Conservation (phyloP, 1,140 invertebrate genomes). For the Mycetomoellerius zeteki region DNA sequence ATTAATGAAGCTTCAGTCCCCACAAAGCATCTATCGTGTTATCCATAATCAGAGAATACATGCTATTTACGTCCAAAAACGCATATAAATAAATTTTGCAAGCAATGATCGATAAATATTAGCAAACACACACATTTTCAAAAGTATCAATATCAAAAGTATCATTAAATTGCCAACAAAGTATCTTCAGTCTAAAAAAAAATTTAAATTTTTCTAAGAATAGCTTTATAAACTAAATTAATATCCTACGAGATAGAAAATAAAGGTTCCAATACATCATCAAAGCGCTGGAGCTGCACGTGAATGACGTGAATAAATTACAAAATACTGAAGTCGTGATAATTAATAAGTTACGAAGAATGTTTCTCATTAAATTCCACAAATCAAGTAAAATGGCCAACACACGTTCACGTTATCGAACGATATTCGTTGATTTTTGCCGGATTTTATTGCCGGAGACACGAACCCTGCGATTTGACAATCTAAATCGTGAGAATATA, state of each 20-base stretch:
- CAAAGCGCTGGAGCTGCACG: neutral
- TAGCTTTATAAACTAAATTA: neutral
- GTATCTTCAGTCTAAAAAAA: neutral
- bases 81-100: neutral
- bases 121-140: neutral
- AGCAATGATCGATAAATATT: neutral
- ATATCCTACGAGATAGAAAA: neutral
- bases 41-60: neutral
- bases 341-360: conserved; percentile 35
- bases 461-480: conserved; percentile 68
- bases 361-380: conserved; percentile 24
- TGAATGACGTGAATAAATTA: conserved; percentile 43
- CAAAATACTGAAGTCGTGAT: neutral
- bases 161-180: neutral
- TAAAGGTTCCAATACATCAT: conserved; percentile 14
- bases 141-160: neutral
- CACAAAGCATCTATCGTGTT: neutral
- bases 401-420: conserved; percentile 59
- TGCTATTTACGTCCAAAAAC: neutral
- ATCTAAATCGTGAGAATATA: conserved; percentile 66
- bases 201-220: neutral
- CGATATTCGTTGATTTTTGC: conserved; percentile 10
- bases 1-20: neutral
- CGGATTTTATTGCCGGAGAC: conserved; percentile 45
- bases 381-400: conserved; percentile 5